Evolutionary conservation across 2,797 vertebrate genomes (phyloP).

Genomic region (Smutsia gigantea): DNA sequence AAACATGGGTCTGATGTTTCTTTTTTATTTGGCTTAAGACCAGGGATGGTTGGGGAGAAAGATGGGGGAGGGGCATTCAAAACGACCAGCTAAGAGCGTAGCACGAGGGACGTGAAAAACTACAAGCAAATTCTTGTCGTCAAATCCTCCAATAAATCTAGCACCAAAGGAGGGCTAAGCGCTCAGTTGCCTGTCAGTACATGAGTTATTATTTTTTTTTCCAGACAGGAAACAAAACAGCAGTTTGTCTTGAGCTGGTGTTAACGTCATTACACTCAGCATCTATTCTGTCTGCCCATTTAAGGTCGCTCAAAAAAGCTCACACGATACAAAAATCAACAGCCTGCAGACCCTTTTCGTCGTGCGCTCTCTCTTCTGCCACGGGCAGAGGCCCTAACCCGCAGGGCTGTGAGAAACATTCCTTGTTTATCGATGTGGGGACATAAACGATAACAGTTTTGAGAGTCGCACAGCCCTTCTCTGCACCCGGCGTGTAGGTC

Average conservation of each 20-base stretch:
- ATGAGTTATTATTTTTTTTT: constrained; percentile 81
- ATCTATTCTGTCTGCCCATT: constrained; percentile 60
- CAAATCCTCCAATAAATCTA: constrained; percentile 84
- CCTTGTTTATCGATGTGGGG: constrained; percentile 8
- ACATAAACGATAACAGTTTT: not conserved
- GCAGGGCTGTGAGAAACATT: constrained; percentile 54
- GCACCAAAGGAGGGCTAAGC: constrained; percentile 81
- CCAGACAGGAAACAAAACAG: constrained; percentile 83
- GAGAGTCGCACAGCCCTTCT: not conserved
- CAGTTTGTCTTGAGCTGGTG: constrained; percentile 80
- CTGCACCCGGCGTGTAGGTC: constrained; percentile 62
- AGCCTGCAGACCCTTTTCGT: constrained; percentile 3
- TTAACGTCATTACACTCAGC: constrained; percentile 77
- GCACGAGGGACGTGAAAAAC: constrained; percentile 75
- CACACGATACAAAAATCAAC: not conserved
- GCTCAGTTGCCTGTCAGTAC: constrained; percentile 81
- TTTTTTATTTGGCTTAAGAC: constrained; percentile 81
- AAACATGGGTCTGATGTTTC: constrained; percentile 78
- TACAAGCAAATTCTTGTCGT: constrained; percentile 84
- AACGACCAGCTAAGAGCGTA: constrained; percentile 72
- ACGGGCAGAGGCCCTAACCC: constrained; percentile 4
- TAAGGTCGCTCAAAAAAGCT: constrained; percentile 71
- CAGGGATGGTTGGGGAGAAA: constrained; percentile 3
- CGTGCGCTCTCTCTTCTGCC: constrained; percentile 47
- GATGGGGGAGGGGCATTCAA: constrained; percentile 54